Evolutionary conservation across 1,140 invertebrate species (phyloP), one percentile per base, ranked within the genome.

Genomic region (Dinothrombium tinctorium): DNA sequence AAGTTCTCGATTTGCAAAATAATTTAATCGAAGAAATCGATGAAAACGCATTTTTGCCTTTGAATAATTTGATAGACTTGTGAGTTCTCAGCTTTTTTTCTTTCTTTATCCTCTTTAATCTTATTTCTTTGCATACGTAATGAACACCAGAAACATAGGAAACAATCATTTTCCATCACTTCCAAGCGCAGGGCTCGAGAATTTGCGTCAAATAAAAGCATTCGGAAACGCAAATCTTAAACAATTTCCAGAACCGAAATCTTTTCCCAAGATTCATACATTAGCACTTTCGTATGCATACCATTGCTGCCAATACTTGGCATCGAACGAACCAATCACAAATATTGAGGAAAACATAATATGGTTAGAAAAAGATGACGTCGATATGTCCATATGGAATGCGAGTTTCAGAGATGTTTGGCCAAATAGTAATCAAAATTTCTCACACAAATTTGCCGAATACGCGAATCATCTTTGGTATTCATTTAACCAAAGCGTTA

Each of bases 221-320:
- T 86, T 82, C 63, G 87, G 89, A 59, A 94, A 90, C 62, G 76
- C 74, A 0, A 68, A 75, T 43, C 62, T 94, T 21, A 61, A 73
- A 26, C 79, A 83, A 47, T 92, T 92, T 56, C 84, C 86, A 4
- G 62, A 72, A 0, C 77, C 81, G 0, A 73, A 80, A 40, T 64
- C 68, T 14, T 87, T 94, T 57, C 86, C 84, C 0, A 63, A 73
- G 7, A 79, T 90, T 31, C 69, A 76, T 42, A 57, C 53, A 1
- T 54, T 73, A 46, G 72, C 81, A 9, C 56, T 92, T 3, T 81
- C 83, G 0, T 94, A 92, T 56, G 84, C 87, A 41, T 95, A 94
- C 60, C 87, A 94, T 54, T 95, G 87, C 59, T 95, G 87, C 58
- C 73, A 79, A 41, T 94, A 37, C 22, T n/a, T 41, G 12, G 12